Conservation (phyloP, 2,797 vertebrate genomes). For the Podarcis lilfordi region DNA sequence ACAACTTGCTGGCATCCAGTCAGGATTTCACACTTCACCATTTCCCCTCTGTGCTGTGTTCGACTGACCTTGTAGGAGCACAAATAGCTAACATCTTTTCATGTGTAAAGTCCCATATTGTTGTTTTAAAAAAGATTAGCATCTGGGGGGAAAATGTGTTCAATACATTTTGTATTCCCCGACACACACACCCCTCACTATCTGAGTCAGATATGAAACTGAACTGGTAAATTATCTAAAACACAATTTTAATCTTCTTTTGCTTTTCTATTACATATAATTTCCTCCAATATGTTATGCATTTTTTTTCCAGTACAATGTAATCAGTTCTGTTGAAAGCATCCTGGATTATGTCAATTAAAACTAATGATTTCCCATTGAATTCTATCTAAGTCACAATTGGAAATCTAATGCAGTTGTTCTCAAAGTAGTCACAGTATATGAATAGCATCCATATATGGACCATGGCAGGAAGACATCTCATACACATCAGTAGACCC, state of each 20-base stretch:
- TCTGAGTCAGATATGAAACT: background rate
- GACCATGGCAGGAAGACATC: background rate
- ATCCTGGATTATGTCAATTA: constrained; percentile 26
- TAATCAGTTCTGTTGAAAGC: constrained; percentile 24
- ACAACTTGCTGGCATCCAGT: background rate
- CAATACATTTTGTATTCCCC: background rate
- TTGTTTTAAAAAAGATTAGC: background rate
- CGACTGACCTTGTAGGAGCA: background rate
- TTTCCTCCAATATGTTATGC: background rate
- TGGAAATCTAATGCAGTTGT: background rate
- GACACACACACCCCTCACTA: background rate
- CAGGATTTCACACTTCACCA: background rate
- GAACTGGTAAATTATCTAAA: constrained; percentile 23
- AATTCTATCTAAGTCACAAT: background rate
- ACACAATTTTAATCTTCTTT: background rate
- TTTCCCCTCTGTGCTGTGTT: background rate
- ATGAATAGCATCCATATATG: background rate
- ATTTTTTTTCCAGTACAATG: constrained; percentile 25
- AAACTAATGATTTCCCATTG: background rate
- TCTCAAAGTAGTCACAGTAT: background rate
- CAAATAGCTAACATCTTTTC: background rate
- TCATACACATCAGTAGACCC: no score
- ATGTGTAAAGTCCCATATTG: background rate
- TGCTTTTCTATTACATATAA: background rate
- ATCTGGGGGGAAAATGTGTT: background rate